Percentiles rank a stretch among this genome's conserved stretches.
phyloP scores from a whole-genome alignment of 2,888 invertebrate species.

The Leptinotarsa juncta region DNA sequence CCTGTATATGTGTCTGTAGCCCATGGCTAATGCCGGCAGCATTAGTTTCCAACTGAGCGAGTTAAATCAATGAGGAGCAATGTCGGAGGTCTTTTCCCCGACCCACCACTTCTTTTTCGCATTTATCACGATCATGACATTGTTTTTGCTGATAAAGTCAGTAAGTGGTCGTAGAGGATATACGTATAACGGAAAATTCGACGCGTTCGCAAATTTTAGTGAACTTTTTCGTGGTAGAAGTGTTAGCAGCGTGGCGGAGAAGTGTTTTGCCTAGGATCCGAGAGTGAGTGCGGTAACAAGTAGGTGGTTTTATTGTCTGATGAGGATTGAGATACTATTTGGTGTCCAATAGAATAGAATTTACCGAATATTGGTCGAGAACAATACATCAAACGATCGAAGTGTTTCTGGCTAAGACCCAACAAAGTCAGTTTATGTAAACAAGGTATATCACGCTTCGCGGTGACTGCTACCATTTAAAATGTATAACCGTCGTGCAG shows the following conservation, averaged over 20 bases:
- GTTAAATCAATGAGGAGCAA: slow-evolving; percentile 61
- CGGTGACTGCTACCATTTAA: no score
- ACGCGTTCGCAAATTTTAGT: slow-evolving; percentile 10
- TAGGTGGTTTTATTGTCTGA: slow-evolving; percentile 11
- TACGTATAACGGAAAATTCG: slow-evolving; percentile 40
- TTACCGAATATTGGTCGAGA: no score
- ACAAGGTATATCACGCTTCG: no score
- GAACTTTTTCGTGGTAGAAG: background rate
- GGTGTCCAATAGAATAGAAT: no score
- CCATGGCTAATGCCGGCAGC: slow-evolving; percentile 61
- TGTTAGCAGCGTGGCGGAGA: background rate
- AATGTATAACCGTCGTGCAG: no score
- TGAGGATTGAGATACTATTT: background rate
- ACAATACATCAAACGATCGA: no score
- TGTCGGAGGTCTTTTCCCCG: slow-evolving; percentile 50
- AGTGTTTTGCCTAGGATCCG: background rate
- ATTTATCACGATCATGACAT: slow-evolving; percentile 48
- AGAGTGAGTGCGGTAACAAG: background rate
- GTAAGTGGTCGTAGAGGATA: slow-evolving; percentile 18
- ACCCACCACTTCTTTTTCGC: slow-evolving; percentile 50
- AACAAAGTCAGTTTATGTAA: no score
- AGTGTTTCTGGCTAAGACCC: no score
- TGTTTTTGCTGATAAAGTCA: slow-evolving; percentile 35
- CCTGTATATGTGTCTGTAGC: slow-evolving; percentile 54
- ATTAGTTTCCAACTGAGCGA: slow-evolving; percentile 63